Conservation (phyloP, 2,888 invertebrate species). For the Lacanobia wlatinum region DNA sequence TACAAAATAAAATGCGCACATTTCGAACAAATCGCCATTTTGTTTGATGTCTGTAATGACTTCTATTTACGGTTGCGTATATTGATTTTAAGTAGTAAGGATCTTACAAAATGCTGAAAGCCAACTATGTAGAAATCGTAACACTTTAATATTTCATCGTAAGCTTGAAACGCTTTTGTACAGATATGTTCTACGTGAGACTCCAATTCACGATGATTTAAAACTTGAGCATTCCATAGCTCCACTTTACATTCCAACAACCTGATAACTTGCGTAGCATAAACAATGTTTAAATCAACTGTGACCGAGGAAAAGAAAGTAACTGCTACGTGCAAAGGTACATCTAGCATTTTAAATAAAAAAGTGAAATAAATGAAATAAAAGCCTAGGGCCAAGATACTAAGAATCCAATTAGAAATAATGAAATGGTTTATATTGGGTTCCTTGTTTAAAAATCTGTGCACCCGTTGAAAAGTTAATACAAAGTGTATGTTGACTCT, state of each 20-base stretch:
- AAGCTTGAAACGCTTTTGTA: background rate
- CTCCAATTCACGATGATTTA: background rate
- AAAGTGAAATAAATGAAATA: background rate
- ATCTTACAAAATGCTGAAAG: background rate
- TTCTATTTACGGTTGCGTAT: background rate
- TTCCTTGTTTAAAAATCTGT: background rate
- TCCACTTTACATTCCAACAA: background rate
- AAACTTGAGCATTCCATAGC: background rate
- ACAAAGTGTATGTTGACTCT: background rate
- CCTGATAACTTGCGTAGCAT: background rate
- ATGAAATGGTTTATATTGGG: background rate
- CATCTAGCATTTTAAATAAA: background rate
- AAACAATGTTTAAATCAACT: background rate
- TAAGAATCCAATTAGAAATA: background rate
- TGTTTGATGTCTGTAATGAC: no score
- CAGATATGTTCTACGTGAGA: background rate
- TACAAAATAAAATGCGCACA: no score
- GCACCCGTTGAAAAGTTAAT: background rate
- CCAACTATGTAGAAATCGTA: background rate
- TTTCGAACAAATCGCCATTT: no score
- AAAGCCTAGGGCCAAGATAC: background rate
- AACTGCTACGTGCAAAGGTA: background rate
- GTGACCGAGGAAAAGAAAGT: background rate
- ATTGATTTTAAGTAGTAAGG: background rate
- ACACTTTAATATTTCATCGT: background rate